Evolutionary conservation across 2,888 invertebrate species (phyloP), one percentile per base, ranked within the genome.

Genomic region (Anaspis maculata): DNA sequence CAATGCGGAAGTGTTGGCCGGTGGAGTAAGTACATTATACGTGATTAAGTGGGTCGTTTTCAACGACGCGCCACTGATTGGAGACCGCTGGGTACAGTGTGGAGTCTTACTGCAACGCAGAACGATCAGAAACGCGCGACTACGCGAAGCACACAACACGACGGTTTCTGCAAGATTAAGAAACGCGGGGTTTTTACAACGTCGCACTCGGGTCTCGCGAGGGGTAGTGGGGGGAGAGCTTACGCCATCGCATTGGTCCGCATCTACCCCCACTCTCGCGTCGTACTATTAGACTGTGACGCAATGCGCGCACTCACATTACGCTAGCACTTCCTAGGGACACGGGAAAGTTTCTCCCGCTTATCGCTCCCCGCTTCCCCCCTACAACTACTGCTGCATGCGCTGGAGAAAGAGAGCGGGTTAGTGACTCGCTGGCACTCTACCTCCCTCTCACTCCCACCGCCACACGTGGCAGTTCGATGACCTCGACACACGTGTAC

Each of bases 1-100:
- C 58, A 61, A 64, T 64, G 64, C 69, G 68, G 68, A 69, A 70
- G 63, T 67, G n/a, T n/a, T n/a, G 19, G 19, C 19, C 12, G 57
- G 48, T 46, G 59, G 69, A 68, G 57, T 68, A 65, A 67, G 66
- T 64, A 66, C 66, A 15, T 19, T 9, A 9, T 5, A 19, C 19
- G 19, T 19, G 19, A 19, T 6, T n/a, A n/a, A n/a, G n/a, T n/a
- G n/a, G n/a, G n/a, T n/a, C n/a, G n/a, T 27, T 14, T 27, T 27
- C 34, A n/a, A n/a, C n/a, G n/a, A n/a, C n/a, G n/a, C n/a, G n/a
- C n/a, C n/a, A n/a, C n/a, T n/a, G n/a, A n/a, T n/a, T n/a, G n/a
- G n/a, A n/a, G n/a, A n/a, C n/a, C n/a, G n/a, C n/a, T n/a, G n/a
- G n/a, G n/a, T n/a, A n/a, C n/a, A n/a, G n/a, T n/a, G n/a, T n/a